Percentiles rank a stretch among this genome's conserved stretches.
Evolutionary conservation across 2,797 vertebrate genomes (phyloP).

Genomic region (Hipposideros larvatus): DNA sequence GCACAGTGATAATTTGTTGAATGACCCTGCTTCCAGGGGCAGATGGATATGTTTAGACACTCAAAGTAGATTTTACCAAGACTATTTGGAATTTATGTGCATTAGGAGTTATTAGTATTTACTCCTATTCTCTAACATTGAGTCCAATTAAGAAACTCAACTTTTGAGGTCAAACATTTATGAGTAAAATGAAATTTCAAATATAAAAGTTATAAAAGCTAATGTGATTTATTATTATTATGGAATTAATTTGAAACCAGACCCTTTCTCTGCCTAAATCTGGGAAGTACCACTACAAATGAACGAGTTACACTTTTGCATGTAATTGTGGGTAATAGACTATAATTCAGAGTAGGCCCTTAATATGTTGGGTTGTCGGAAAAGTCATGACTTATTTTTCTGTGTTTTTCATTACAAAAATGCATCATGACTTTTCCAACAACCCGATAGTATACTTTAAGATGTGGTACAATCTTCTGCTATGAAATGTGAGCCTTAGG

Average conservation of each 20-base stretch:
- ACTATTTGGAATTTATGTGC: neutral
- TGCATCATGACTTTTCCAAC: no score
- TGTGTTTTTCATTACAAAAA: no score
- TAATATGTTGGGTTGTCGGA: neutral
- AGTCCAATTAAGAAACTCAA: neutral
- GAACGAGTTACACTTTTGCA: neutral
- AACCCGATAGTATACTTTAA: neutral
- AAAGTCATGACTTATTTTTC: no score
- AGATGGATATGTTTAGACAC: neutral
- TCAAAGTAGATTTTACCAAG: neutral
- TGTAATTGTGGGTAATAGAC: neutral
- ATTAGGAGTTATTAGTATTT: conserved; percentile 2
- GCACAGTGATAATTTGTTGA: neutral
- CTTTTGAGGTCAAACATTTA: neutral
- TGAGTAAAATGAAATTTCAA: neutral
- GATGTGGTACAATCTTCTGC: neutral
- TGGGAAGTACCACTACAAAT: neutral
- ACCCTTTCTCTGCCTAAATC: neutral
- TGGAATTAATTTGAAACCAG: conserved; percentile 18
- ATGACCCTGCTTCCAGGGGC: neutral
- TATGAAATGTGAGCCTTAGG: neutral
- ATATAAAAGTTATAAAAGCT: neutral
- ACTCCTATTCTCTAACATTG: neutral
- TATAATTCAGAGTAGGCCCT: neutral
- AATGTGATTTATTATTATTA: neutral